These are phyloP conservation scores for Brachyptera putata DNA, from an alignment of 2,888 invertebrate genomes.

Conservation along the genomic window DNA sequence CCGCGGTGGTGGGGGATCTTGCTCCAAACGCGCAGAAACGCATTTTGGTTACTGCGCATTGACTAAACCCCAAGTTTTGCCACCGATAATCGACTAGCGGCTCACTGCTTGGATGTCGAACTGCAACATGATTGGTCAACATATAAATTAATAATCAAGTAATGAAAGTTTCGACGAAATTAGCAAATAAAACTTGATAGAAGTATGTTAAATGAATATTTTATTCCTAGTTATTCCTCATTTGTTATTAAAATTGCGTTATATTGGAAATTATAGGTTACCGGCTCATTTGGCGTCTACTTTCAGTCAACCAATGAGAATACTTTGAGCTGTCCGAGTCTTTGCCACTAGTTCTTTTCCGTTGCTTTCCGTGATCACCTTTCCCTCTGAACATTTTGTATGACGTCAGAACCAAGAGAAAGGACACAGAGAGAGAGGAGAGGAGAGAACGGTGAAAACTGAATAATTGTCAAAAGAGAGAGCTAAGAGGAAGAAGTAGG, in stretches of 20 bases:
- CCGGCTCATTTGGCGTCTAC: background rate
- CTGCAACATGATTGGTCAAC: background rate
- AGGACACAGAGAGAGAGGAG: background rate
- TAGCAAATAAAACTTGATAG: too few relatives aligned
- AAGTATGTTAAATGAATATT: too few relatives aligned
- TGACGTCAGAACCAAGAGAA: slow-evolving; percentile 6
- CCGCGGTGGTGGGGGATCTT: too few relatives aligned
- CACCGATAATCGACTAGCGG: too few relatives aligned
- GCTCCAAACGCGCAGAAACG: background rate
- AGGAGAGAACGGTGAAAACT: slow-evolving; percentile 18
- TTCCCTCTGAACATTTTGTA: background rate
- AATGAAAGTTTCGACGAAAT: too few relatives aligned
- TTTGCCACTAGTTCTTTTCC: background rate
- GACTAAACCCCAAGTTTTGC: too few relatives aligned
- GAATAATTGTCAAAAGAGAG: slow-evolving; percentile 40
- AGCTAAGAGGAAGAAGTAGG: slow-evolving; percentile 51
- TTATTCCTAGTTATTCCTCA: too few relatives aligned
- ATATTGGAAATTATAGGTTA: background rate
- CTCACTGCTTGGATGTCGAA: too few relatives aligned
- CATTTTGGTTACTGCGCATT: background rate
- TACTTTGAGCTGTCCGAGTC: background rate
- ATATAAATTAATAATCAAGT: background rate
- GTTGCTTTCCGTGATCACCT: background rate
- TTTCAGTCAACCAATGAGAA: background rate
- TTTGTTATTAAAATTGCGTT: background rate